These are phyloP conservation scores for Entelurus aequoreus DNA, from an alignment of 2,113 vertebrate species.

Conservation along the genomic window DNA sequence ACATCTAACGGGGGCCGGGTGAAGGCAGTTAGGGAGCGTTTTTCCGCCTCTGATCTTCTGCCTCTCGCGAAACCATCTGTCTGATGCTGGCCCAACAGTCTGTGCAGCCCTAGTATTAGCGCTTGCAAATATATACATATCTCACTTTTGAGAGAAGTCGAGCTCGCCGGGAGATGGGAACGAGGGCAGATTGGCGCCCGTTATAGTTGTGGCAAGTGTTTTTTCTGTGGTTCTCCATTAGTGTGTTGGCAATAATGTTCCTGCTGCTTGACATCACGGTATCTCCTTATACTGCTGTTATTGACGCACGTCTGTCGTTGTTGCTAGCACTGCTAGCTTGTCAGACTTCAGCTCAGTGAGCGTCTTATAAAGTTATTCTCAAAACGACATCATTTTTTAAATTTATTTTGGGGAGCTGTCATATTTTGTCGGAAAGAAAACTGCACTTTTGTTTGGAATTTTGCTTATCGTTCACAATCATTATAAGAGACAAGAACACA, in stretches of 20 bases:
- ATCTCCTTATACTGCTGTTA: constrained; percentile 27
- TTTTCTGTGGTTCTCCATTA: constrained; percentile 10
- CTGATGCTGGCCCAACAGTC: constrained; percentile 55
- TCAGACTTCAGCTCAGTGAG: no score
- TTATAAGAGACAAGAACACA: no score
- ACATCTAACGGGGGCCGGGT: constrained; percentile 11
- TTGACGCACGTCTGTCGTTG: not conserved
- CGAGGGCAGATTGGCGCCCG: constrained; percentile 53
- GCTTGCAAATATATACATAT: constrained; percentile 70
- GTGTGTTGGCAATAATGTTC: constrained; percentile 50
- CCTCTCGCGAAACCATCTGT: constrained; percentile 69
- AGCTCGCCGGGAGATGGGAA: constrained; percentile 44
- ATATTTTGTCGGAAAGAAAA: no score
- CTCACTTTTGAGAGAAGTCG: constrained; percentile 53
- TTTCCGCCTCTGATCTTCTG: constrained; percentile 50
- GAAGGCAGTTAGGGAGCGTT: constrained; percentile 35
- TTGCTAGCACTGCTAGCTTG: no score
- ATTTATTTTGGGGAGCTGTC: no score
- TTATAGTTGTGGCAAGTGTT: constrained; percentile 22
- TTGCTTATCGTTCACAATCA: no score
- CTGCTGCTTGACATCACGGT: constrained; percentile 41
- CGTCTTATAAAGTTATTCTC: no score
- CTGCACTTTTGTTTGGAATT: no score
- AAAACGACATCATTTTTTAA: no score
- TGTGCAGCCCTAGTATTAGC: constrained; percentile 54